Conservation (phyloP, 2,888 invertebrate species). For the Biston betularia region DNA sequence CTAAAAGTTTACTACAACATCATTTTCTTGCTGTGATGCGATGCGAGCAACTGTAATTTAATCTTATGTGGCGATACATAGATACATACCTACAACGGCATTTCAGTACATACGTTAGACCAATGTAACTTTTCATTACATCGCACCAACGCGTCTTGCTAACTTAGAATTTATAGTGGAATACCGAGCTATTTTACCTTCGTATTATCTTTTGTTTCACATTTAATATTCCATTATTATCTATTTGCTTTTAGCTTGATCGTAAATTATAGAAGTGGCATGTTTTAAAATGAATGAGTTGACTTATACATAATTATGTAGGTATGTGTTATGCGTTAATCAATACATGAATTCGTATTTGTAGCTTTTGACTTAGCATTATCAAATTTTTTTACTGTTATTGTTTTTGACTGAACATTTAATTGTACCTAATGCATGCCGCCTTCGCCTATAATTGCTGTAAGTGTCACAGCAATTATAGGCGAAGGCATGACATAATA, state of each 20-base stretch:
- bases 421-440: no score
- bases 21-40: constrained; percentile 18
- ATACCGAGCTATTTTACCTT: constrained; percentile 54
- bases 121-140: constrained; percentile 63
- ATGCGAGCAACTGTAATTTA: constrained; percentile 25
- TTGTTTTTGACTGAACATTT: no score
- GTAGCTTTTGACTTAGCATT: no score
- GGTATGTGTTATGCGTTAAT: no score
- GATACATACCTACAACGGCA: constrained; percentile 21
- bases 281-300: not conserved
- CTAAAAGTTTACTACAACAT: constrained; percentile 12
- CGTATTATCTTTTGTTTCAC: constrained; percentile 51
- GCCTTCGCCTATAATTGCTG: no score
- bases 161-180: constrained; percentile 61
- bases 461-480: no score
- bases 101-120: constrained; percentile 31
- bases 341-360: no score
- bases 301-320: not conserved
- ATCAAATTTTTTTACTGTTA: no score
- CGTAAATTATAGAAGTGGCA: constrained; percentile 26
- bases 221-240: constrained; percentile 38
- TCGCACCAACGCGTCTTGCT: constrained; percentile 47
- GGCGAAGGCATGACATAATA: no score
- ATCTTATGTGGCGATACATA: constrained; percentile 33
- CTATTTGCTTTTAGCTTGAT: constrained; percentile 38